Base-by-base conservation (phyloP, 1,140 invertebrate species). In the Neocloeon triangulifer region DNA sequence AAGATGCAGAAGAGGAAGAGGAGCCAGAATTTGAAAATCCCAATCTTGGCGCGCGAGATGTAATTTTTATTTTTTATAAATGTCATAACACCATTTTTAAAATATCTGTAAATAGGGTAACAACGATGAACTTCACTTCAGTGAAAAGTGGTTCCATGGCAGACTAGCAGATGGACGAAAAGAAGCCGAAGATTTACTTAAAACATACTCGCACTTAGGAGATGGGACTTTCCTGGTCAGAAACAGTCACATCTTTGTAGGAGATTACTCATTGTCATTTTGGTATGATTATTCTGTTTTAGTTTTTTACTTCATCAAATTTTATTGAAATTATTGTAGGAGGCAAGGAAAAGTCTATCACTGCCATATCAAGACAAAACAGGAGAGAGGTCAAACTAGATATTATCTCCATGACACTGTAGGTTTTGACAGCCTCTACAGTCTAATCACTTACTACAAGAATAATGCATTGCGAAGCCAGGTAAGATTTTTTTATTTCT, bases 111-210 rank as follows among this genome's bases (percentile, higher is more conserved):
- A n/a, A n/a, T n/a, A n/a, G n/a, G n/a, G n/a, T n/a, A n/a, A 65
- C 6, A 72, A 71, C 40, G 73, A 92, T 50, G 88, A 95, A 48
- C 53, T 94, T 29, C 89, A 97, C 57, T 91, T 84, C 49, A 73
- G 75, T 37, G 89, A 95, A 55, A 78, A 79, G 48, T 96, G 91
- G 89, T 96, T 92, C 47, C 89, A 95, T 50, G 81, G 82, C 0
- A 74, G 77, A 50, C 48, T 94, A 13, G 62, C 71, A 28, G 77
- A 67, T 37, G 79, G 78, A 2, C 53, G 82, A 20, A 62, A 62
- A 30, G 67, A 77, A 43, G 80, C 80, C 8, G 74, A 79, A 48
- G 66, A 72, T 34, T 49, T 80, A n/a, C 51, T 95, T 1, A 61
- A 69, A 36, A 58, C 66, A 8, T 84, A 91, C 51, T 69, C 80